Base-by-base conservation (phyloP, 2,888 invertebrate species). In the Machimus atricapillus region DNA sequence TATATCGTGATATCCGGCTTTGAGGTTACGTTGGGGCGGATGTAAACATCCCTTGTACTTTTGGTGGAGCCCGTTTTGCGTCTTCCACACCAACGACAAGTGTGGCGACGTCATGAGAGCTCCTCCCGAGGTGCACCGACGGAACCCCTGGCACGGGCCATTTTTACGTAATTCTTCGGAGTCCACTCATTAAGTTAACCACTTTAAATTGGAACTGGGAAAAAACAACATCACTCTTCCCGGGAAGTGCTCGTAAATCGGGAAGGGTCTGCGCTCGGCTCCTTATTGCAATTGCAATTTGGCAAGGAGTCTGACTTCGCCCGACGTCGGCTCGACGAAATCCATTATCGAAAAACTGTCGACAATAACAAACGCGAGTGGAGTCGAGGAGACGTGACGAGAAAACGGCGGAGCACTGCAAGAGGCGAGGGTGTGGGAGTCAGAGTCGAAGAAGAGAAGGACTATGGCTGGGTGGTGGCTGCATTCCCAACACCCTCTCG, bases 331-430 rank as follows among this genome's bases (percentile, higher is more conserved):
- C 14, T 52, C 12, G 66, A 12, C 27, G 23, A 58, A 58, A 82
- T n/a, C 16, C 27, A 58, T 58, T 58, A 23, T 58, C 31, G 66
- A 58, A 37, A 82, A 82, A 66, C 52, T 82, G 82, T 37, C 56
- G 66, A 79, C 79, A 82, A 82, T 82, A 82, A 82, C 37, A 66
- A 82, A 66, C 82, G 66, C 52, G 52, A 56, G 37, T 37, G 8
- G 40, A 66, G 52, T 46, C 43, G 43, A 46, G 43, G 23, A 79
- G 66, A 82, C 82, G 37, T 37, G 82, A 34, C 58, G 37, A 82
- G 66, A 82, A 82, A 82, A 82, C 37, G 14, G 66, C 66, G 82
- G 40, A 82, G 8, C 34, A 76, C 76, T 40, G 9, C 16, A 8
- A 74, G 31, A 34, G 23, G 27, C 31, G 37, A 82, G 82, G 46